Evolutionary conservation across 2,888 invertebrate genomes (phyloP).

Genomic region (Stenichneumon culpator): DNA sequence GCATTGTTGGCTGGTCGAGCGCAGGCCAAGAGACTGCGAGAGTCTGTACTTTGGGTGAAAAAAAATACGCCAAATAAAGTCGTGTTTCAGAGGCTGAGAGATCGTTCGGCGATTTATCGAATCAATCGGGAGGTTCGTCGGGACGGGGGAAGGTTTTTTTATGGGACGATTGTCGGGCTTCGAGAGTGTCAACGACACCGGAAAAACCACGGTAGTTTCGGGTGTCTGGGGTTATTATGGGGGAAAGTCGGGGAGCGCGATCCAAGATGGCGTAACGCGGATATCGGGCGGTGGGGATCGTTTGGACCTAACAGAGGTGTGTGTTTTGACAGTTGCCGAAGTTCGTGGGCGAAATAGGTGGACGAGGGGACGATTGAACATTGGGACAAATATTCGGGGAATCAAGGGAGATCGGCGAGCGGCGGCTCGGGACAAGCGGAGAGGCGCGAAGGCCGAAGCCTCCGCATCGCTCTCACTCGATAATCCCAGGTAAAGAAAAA

Average conservation of each 20-base stretch:
- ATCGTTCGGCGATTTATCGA: conserved; percentile 13
- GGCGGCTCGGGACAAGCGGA: not conserved
- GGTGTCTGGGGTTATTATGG: conserved; percentile 13
- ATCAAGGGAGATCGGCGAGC: not conserved
- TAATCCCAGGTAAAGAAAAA: not conserved
- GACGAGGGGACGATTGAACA: not conserved
- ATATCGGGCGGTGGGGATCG: conserved; percentile 5
- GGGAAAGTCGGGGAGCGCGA: conserved; percentile 26
- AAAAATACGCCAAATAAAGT: too few relatives aligned
- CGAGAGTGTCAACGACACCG: conserved; percentile 71
- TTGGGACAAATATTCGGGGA: not conserved
- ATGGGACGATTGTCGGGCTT: not conserved
- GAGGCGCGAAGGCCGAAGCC: not conserved
- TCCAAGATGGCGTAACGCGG: conserved; percentile 73
- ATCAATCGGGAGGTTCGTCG: not conserved
- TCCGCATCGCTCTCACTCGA: not conserved
- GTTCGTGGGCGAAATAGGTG: not conserved
- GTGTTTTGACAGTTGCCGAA: conserved; percentile 40
- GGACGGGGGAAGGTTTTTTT: not conserved
- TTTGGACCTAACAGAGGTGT: not conserved
- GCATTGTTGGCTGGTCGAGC: too few relatives aligned
- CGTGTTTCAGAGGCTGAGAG: too few relatives aligned
- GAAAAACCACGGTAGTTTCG: conserved; percentile 70
- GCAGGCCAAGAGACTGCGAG: too few relatives aligned
- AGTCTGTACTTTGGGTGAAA: too few relatives aligned